Conservation (phyloP, 2,797 vertebrate genomes). For the Tachyglossus aculeatus region DNA sequence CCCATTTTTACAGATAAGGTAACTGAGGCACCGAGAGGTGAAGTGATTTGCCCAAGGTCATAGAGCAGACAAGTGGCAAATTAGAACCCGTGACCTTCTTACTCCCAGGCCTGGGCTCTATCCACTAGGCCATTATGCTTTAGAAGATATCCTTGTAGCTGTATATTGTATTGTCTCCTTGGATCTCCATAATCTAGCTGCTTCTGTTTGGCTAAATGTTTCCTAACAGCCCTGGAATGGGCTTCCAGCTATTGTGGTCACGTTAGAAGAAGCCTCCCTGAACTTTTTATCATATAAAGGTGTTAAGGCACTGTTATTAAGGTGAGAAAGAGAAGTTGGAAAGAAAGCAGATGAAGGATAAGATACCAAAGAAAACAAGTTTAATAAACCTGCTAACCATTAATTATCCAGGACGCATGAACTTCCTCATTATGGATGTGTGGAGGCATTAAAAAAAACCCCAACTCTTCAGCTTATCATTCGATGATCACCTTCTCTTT, state of each 20-base stretch:
- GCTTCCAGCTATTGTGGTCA: conserved; percentile 2
- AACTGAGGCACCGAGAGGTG: too few relatives aligned
- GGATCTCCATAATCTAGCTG: background rate
- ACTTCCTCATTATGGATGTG: conserved; percentile 25
- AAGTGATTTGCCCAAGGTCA: too few relatives aligned
- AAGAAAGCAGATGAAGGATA: conserved; percentile 21
- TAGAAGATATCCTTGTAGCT: background rate
- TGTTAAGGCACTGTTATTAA: conserved; percentile 38
- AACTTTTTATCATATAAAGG: conserved; percentile 30
- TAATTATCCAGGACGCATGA: conserved; percentile 34
- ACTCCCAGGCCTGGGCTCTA: too few relatives aligned
- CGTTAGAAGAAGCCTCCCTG: background rate
- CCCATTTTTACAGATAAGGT: too few relatives aligned
- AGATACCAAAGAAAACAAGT: conserved; percentile 15
- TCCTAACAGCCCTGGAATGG: conserved; percentile 11
- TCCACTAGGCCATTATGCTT: too few relatives aligned
- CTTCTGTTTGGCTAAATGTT: background rate
- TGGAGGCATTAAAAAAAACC: conserved; percentile 7
- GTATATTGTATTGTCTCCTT: background rate
- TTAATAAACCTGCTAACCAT: conserved; percentile 20
- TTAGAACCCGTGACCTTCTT: too few relatives aligned
- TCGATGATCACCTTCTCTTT: conserved; percentile 12
- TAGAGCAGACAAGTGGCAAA: too few relatives aligned
- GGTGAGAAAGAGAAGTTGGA: conserved; percentile 21
- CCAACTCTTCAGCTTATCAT: conserved; percentile 14